A percentile compares a stretch with the other conserved stretches of the same genome.
These are phyloP conservation scores for Leptinotarsa juncta DNA, from an alignment of 2,888 invertebrate species.

Conservation along the genomic window DNA sequence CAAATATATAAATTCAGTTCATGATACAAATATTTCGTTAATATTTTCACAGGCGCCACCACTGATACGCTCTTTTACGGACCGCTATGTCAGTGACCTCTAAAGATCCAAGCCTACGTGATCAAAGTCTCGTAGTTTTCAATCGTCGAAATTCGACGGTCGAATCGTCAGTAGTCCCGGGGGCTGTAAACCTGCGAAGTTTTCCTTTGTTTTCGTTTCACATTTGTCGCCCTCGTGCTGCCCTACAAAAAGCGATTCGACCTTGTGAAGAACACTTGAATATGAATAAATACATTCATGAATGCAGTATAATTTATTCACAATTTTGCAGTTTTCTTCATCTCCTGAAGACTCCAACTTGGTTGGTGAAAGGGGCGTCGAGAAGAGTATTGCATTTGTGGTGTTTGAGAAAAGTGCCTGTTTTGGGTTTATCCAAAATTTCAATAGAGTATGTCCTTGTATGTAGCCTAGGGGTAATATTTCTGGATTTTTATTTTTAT, in stretches of 20 bases:
- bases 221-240: not conserved
- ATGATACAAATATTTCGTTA: not conserved
- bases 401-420: no score
- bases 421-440: no score
- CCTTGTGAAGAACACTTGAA: constrained; percentile 16
- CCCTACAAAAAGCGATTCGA: constrained; percentile 9
- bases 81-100: constrained; percentile 50
- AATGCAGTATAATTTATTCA: no score
- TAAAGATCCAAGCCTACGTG: constrained; percentile 54
- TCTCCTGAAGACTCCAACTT: not conserved
- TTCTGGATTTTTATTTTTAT: no score
- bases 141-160: no score
- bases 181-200: constrained; percentile 20
- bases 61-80: constrained; percentile 11
- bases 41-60: constrained; percentile 10
- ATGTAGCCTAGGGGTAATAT: no score
- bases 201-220: constrained; percentile 13
- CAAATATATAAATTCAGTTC: no score
- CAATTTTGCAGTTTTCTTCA: not conserved
- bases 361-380: not conserved
- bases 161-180: not conserved
- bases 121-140: constrained; percentile 47
- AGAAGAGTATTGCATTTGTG: no score
- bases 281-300: constrained; percentile 6
- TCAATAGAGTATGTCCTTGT: no score